Evolutionary conservation across 2,888 invertebrate genomes (phyloP).

Genomic region (Tetragonisca angustula): DNA sequence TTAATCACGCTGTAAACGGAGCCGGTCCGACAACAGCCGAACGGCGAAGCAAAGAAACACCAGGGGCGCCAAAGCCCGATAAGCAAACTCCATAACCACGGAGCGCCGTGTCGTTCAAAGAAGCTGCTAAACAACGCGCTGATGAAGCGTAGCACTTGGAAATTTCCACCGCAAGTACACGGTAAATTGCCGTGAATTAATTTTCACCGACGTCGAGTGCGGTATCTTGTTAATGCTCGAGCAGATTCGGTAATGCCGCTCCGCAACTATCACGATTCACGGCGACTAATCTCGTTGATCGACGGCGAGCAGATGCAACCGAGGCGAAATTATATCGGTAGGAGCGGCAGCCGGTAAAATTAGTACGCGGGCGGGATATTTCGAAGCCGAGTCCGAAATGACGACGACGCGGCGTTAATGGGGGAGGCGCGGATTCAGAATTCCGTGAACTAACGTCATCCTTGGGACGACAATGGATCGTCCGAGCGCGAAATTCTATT

Average conservation of each 20-base stretch:
- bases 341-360: conserved; percentile 24
- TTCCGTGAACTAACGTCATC: conserved; percentile 21
- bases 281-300: conserved; percentile 41
- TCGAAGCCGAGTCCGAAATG: neutral
- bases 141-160: neutral
- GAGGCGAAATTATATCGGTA: conserved; percentile 35
- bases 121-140: neutral
- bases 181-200: conserved; percentile 44
- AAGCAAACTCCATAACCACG: neutral
- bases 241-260: conserved; percentile 39
- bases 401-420: conserved; percentile 15
- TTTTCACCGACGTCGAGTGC: conserved; percentile 24
- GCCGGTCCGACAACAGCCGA: neutral
- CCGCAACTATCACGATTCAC: conserved; percentile 35
- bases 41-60: neutral
- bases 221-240: conserved; percentile 41
- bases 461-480: conserved; percentile 32
- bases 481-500: conserved; percentile 36
- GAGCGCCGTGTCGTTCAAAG: neutral
- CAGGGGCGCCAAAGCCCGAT: neutral
- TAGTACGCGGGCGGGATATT: conserved; percentile 20
- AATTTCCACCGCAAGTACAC: conserved; percentile 13
- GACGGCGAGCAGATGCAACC: conserved; percentile 20
- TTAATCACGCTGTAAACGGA: neutral
- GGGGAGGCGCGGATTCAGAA: conserved; percentile 6